phyloP scores from a whole-genome alignment of 2,797 vertebrate genomes.

The Cryptoprocta ferox region DNA sequence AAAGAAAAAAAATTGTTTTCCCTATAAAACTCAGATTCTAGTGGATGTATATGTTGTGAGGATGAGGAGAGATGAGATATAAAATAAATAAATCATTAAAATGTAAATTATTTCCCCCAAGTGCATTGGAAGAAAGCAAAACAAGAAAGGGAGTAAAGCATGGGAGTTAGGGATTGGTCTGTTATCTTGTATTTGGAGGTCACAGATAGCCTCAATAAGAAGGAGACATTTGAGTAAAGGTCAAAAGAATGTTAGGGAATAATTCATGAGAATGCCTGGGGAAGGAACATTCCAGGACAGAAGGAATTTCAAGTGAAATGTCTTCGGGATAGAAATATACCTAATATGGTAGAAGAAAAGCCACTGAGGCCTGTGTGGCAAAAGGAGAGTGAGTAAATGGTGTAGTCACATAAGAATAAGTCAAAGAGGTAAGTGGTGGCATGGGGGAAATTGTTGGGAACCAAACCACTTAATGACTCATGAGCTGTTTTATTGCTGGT shows the following conservation, averaged over 20 bases:
- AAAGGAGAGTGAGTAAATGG: background rate
- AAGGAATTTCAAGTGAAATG: background rate
- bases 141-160: background rate
- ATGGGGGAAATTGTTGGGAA: rapidly evolving
- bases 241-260: background rate
- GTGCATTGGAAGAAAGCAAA: background rate
- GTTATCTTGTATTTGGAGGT: background rate
- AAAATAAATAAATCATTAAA: background rate
- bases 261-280: rapidly evolving
- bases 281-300: background rate
- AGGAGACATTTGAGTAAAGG: background rate
- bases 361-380: rapidly evolving
- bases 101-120: background rate
- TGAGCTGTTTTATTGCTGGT: background rate
- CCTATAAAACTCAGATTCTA: background rate
- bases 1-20: background rate
- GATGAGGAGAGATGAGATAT: rapidly evolving
- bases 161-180: background rate
- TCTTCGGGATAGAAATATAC: background rate
- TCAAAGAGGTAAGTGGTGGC: background rate
- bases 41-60: background rate
- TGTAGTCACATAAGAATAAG: background rate
- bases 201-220: background rate
- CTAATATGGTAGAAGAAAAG: background rate
- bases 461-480: background rate